phyloP scores from a whole-genome alignment of 2,888 invertebrate species.

The Lacanobia oleracea region DNA sequence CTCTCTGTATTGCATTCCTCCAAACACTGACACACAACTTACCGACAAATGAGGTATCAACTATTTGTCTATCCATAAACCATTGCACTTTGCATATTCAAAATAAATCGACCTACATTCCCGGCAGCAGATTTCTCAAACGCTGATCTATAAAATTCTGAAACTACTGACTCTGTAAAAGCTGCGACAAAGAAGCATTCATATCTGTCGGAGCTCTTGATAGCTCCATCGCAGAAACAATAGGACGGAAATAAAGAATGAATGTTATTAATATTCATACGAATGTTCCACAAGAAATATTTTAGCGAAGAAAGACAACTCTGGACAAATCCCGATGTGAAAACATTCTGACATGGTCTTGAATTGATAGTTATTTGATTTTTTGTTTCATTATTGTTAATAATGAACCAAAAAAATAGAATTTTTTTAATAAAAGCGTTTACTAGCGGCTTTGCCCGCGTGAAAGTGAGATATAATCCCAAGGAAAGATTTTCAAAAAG shows the following conservation, averaged over 20 bases:
- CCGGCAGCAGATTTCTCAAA: not conserved
- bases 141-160: conserved; percentile 35
- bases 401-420: no score
- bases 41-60: not conserved
- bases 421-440: no score
- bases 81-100: not conserved
- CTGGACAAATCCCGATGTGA: no score
- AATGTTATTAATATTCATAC: conserved; percentile 58
- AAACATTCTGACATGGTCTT: no score
- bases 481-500: no score
- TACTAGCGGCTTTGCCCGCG: no score
- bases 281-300: conserved; percentile 1
- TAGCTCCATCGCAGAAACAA: conserved; percentile 41
- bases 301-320: conserved; percentile 5
- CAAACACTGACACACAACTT: no score
- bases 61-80: not conserved
- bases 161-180: conserved; percentile 18
- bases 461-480: no score
- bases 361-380: no score
- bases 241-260: conserved; percentile 48
- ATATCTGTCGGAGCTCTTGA: conserved; percentile 20
- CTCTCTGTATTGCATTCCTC: no score
- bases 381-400: no score
- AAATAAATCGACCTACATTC: conserved; percentile 15
- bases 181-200: conserved; percentile 39